Percentiles rank a stretch among this genome's conserved stretches.
Evolutionary conservation across 2,113 vertebrate genomes (phyloP).

Genomic region (Rhegmatorhina hoffmannsi): DNA sequence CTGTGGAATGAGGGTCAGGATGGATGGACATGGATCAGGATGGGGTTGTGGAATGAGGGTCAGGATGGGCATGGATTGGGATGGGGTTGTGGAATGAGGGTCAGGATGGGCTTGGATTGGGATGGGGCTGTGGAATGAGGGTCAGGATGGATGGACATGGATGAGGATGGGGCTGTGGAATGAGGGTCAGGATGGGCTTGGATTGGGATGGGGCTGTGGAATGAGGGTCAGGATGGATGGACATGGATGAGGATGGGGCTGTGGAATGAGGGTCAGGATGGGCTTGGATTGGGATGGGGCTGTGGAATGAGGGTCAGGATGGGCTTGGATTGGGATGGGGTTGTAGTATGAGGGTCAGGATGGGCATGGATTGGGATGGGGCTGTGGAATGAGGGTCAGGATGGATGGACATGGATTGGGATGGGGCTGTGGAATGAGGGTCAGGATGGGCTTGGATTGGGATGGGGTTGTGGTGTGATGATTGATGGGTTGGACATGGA

Average conservation of each 20-base stretch:
- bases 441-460: constrained; percentile 64
- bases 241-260: not conserved
- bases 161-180: constrained; percentile 81
- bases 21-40: not conserved
- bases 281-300: constrained; percentile 79
- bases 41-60: not conserved
- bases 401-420: not conserved
- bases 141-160: not conserved
- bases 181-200: not conserved
- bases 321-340: constrained; percentile 73
- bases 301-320: not conserved
- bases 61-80: not conserved
- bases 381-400: constrained; percentile 51
- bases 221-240: accelerated
- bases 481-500: not conserved
- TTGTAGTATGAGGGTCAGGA: constrained; percentile 30
- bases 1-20: constrained; percentile 43
- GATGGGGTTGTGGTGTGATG: constrained; percentile 78
- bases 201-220: constrained; percentile 82
- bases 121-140: constrained; percentile 77
- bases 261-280: not conserved
- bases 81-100: not conserved
- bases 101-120: constrained; percentile 64
- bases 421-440: not conserved
- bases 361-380: constrained; percentile 76